A percentile compares a stretch with the other conserved stretches of the same genome.
Evolutionary conservation across 1,140 invertebrate genomes (phyloP).

Genomic region (Potamilus streckersoni): DNA sequence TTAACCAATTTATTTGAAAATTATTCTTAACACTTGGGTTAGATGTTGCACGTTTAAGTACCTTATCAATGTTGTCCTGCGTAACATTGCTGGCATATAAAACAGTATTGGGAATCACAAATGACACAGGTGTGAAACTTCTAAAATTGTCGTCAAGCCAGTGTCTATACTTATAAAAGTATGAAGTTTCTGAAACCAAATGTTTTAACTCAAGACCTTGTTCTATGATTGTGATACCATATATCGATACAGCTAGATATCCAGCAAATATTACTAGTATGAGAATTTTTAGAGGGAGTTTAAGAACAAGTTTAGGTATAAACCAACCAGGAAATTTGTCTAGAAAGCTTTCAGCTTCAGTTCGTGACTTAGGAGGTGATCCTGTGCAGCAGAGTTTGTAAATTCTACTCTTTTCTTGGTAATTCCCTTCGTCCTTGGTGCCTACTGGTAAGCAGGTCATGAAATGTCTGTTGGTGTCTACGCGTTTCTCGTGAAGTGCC

Average conservation of each 20-base stretch:
- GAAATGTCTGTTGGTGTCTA: slow-evolving; percentile 25
- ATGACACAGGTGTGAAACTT: slow-evolving; percentile 16
- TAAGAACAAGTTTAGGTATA: slow-evolving; percentile 25
- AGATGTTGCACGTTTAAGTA: slow-evolving; percentile 12
- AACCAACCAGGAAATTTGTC: slow-evolving; percentile 27
- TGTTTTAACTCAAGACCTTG: slow-evolving; percentile 85
- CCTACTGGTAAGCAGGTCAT: slow-evolving; percentile 19
- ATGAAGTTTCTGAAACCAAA: slow-evolving; percentile 61
- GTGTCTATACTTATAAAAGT: slow-evolving; percentile 37
- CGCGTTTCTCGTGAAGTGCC: slow-evolving; percentile 27
- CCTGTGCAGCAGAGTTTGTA: slow-evolving; percentile 19
- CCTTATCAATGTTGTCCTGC: slow-evolving; percentile 7
- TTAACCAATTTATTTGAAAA: slow-evolving; percentile 32
- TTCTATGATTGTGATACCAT: slow-evolving; percentile 83
- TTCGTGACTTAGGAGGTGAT: slow-evolving; percentile 2
- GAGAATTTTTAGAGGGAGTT: slow-evolving; percentile 73
- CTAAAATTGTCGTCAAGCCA: slow-evolving; percentile 24
- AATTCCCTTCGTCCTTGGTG: slow-evolving; percentile 3
- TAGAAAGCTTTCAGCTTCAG: slow-evolving; percentile 22
- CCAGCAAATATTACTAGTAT: slow-evolving; percentile 84
- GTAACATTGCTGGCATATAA: slow-evolving; percentile 15
- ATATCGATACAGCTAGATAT: slow-evolving; percentile 88
- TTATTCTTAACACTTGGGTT: slow-evolving; percentile 12
- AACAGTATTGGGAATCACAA: slow-evolving; percentile 13
- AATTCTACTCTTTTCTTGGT: not conserved